These are phyloP conservation scores for Poeciliopsis occidentalis DNA, from an alignment of 2,113 vertebrate species.

Conservation along the genomic window DNA sequence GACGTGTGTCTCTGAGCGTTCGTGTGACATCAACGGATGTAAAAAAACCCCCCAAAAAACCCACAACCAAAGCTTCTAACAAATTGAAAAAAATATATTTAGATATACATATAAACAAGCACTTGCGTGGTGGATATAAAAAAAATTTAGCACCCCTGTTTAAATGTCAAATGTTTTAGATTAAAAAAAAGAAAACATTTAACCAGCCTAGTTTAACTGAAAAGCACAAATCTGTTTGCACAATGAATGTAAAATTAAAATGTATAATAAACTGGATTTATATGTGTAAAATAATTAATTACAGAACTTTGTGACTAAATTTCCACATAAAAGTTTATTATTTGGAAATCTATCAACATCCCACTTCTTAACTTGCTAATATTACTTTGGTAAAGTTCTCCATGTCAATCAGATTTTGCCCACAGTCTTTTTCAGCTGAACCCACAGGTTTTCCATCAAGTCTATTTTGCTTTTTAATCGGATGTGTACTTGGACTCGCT, in stretches of 20 bases:
- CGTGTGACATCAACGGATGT: conserved; percentile 51
- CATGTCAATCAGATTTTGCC: neutral
- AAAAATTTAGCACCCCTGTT: too few species aligned
- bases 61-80: conserved; percentile 30
- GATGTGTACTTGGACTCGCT: neutral
- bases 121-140: neutral
- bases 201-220: neutral
- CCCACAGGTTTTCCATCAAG: neutral
- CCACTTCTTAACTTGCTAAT: neutral
- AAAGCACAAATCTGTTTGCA: neutral
- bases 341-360: neutral
- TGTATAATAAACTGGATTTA: too few species aligned
- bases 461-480: neutral
- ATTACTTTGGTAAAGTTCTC: neutral
- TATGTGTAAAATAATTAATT: neutral
- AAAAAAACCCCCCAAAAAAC: conserved; percentile 49
- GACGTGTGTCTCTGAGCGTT: conserved; percentile 41
- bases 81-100: conserved; percentile 8
- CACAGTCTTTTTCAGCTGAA: too few species aligned
- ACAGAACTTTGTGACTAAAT: neutral
- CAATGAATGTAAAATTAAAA: neutral
- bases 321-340: neutral
- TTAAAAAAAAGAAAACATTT: too few species aligned
- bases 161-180: too few species aligned
- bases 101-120: neutral